phyloP scores from a whole-genome alignment of 2,113 vertebrate genomes.

The Epinephelus cyanopodus region DNA sequence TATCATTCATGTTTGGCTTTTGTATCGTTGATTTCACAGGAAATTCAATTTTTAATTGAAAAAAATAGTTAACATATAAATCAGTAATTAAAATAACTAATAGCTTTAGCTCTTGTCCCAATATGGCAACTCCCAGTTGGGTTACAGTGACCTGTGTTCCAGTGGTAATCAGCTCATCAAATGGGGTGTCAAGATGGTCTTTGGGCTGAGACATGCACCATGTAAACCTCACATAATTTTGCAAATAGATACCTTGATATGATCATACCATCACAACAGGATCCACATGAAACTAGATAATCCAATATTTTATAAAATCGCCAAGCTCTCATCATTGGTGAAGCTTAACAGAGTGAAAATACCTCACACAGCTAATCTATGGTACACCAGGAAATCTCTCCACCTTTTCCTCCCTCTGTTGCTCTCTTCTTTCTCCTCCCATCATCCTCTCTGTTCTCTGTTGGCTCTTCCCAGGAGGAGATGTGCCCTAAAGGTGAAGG shows the following conservation, averaged over 20 bases:
- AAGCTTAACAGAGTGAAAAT: constrained; percentile 1
- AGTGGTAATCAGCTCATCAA: background rate
- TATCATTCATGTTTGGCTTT: no score
- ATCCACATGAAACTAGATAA: background rate
- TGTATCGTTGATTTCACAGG: no score
- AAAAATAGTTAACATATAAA: background rate
- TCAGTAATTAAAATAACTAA: background rate
- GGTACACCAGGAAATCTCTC: constrained; percentile 5
- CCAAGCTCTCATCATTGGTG: background rate
- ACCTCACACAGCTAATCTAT: background rate
- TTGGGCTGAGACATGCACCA: background rate
- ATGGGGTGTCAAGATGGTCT: background rate
- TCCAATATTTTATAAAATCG: background rate
- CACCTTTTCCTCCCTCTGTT: background rate
- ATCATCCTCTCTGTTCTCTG: constrained; percentile 38
- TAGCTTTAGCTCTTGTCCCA: background rate
- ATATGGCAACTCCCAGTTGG: background rate
- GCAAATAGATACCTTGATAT: background rate
- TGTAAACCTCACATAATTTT: background rate
- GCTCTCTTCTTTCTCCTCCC: constrained; percentile 3
- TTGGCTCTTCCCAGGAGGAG: constrained; percentile 87
- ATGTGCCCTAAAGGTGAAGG: constrained; percentile 90
- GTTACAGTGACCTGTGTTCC: background rate
- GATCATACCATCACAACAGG: background rate
- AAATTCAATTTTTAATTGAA: background rate